Evolutionary conservation across 1,140 invertebrate genomes (phyloP).

Genomic region (Drosophila fuyamai): DNA sequence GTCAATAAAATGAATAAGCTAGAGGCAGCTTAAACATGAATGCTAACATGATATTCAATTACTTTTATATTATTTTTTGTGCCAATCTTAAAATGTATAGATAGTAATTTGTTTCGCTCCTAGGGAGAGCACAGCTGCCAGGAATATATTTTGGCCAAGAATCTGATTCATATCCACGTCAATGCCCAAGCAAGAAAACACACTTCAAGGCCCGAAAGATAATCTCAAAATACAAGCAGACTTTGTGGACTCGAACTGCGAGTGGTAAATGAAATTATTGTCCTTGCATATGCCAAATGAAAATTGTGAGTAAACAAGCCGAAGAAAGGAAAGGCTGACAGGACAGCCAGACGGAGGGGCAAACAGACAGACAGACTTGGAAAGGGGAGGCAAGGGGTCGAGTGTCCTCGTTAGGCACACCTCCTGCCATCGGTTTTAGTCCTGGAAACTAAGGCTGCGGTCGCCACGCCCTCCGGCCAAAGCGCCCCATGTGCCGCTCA

Average conservation of each 20-base stretch:
- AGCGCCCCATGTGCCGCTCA: constrained; percentile 53
- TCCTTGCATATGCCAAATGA: constrained; percentile 50
- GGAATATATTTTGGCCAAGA: constrained; percentile 1
- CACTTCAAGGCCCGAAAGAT: constrained; percentile 20
- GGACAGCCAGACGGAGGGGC: constrained; percentile 15
- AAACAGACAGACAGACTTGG: constrained; percentile 17
- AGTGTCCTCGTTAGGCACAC: constrained; percentile 60
- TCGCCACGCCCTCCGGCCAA: constrained; percentile 22
- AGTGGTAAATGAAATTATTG: constrained; percentile 43
- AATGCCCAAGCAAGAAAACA: constrained; percentile 8
- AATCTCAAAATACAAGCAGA: constrained; percentile 23
- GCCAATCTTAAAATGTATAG: too few relatives aligned
- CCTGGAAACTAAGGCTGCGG: constrained; percentile 42
- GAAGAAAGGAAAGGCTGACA: constrained; percentile 27
- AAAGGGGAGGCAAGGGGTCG: constrained; percentile 1
- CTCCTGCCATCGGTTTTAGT: constrained; percentile 47
- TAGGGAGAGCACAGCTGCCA: background rate
- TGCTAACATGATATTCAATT: too few relatives aligned
- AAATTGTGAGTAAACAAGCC: constrained; percentile 49
- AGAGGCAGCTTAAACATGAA: background rate
- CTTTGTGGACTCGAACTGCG: constrained; percentile 22
- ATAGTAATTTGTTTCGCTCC: background rate
- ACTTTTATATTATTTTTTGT: background rate
- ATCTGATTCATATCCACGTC: background rate
- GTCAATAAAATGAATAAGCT: background rate